Conservation (phyloP, 2,888 invertebrate species). For the Acanthoscelides obtectus region DNA sequence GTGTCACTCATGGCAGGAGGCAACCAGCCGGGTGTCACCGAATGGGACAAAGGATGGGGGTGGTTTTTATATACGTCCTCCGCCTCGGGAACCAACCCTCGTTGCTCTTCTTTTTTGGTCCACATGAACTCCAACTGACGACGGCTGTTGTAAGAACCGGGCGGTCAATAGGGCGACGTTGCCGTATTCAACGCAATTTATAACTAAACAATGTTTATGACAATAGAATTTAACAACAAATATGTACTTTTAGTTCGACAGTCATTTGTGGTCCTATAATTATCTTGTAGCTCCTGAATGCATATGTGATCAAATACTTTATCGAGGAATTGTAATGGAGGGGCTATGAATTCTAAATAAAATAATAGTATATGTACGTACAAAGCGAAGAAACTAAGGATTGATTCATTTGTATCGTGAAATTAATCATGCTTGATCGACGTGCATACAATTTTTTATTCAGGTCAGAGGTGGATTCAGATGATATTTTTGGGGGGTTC, state of each 20-base stretch:
- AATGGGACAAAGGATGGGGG: not conserved
- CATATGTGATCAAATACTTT: too few relatives aligned
- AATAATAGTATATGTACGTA: too few relatives aligned
- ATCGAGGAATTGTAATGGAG: too few relatives aligned
- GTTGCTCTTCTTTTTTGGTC: not conserved
- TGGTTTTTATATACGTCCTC: not conserved
- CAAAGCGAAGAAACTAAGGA: too few relatives aligned
- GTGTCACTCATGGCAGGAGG: not conserved
- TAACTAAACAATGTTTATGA: not conserved
- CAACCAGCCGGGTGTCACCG: not conserved
- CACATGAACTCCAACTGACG: not conserved
- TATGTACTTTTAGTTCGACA: not conserved
- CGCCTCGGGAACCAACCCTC: not conserved
- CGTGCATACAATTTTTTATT: too few relatives aligned
- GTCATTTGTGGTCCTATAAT: too few relatives aligned
- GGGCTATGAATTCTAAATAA: too few relatives aligned
- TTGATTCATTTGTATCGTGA: too few relatives aligned
- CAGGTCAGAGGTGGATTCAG: too few relatives aligned
- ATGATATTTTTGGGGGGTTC: too few relatives aligned
- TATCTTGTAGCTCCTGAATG: too few relatives aligned
- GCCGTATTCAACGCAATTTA: conserved; percentile 14
- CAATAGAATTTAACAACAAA: not conserved
- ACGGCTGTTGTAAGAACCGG: not conserved
- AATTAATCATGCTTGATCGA: too few relatives aligned
- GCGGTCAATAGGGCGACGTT: conserved; percentile 32